Evolutionary conservation across 2,888 invertebrate genomes (phyloP).

Genomic region (Dugesia japonica): DNA sequence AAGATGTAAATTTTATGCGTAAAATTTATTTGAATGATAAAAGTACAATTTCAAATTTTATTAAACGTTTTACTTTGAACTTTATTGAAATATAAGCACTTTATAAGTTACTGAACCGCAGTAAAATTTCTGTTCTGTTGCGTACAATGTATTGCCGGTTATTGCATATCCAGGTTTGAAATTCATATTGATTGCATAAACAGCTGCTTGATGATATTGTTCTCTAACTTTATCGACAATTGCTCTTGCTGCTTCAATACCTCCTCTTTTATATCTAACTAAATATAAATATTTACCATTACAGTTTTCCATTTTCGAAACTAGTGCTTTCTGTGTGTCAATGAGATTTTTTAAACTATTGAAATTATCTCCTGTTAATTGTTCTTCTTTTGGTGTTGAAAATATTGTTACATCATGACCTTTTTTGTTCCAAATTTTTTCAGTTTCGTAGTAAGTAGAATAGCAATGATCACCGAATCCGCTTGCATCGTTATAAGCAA

Average conservation of each 20-base stretch:
- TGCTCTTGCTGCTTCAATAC: background rate
- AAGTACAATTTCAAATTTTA: too few relatives aligned
- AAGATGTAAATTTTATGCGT: too few relatives aligned
- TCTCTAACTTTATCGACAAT: background rate
- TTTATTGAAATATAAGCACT: background rate
- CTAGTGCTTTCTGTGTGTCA: background rate
- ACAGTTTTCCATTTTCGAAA: background rate
- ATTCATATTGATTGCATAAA: background rate
- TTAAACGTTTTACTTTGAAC: too few relatives aligned
- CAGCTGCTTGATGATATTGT: background rate
- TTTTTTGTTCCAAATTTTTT: background rate
- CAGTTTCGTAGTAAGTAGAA: background rate
- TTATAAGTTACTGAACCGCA: background rate
- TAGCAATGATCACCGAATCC: background rate
- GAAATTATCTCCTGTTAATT: background rate
- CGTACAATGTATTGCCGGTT: background rate
- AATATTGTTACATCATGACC: constrained; percentile 9
- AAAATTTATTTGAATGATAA: too few relatives aligned
- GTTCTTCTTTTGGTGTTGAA: background rate
- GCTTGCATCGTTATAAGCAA: background rate
- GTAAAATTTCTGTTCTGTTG: background rate
- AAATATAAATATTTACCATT: background rate
- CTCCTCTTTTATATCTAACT: background rate
- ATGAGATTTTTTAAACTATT: background rate
- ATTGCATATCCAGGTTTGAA: background rate